Base-by-base conservation (phyloP, 1,140 invertebrate genomes). In the Plodia interpunctella region DNA sequence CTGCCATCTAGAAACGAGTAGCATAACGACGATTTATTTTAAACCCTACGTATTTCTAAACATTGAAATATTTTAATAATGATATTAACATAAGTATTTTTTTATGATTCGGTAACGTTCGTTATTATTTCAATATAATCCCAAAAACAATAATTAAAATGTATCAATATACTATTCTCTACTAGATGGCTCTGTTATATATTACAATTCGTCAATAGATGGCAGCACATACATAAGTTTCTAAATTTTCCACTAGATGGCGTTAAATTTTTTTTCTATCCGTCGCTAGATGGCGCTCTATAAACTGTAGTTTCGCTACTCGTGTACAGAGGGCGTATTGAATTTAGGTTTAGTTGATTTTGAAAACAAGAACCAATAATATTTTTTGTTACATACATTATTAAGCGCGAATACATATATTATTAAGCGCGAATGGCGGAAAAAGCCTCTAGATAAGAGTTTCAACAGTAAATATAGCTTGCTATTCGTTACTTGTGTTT, bases 1-100 rank as follows among this genome's bases (percentile, higher is more conserved):
- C n/a, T 25, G 60, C 44, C 67, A 68, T 75, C 73, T 75, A 51
- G 49, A 56, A 44, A 21, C 19, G 63, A 68, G 28, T 74, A 72
- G 67, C n/a, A 35, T 20, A 55, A 55, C 10, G n/a, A n/a, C n/a
- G n/a, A n/a, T n/a, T n/a, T n/a, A n/a, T n/a, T n/a, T n/a, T n/a
- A n/a, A n/a, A n/a, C n/a, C n/a, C n/a, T n/a, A n/a, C n/a, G n/a
- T n/a, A n/a, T n/a, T n/a, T n/a, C n/a, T n/a, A n/a, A n/a, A 25
- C 21, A 3, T 51, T 19, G 49, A 9, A 0, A 51, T 28, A 2
- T 28, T 55, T 5, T 30, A 57, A 28, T 11, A 25, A 49, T 20
- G 0, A 44, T 44, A n/a, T n/a, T n/a, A n/a, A n/a, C n/a, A 25
- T 19, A 17, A 49, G 17, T 49, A 4, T 49, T 49, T 13, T 15